A percentile compares a stretch with the other conserved stretches of the same genome.
phyloP scores from a whole-genome alignment of 1,140 invertebrate species.

The Trichonephila clavata region DNA sequence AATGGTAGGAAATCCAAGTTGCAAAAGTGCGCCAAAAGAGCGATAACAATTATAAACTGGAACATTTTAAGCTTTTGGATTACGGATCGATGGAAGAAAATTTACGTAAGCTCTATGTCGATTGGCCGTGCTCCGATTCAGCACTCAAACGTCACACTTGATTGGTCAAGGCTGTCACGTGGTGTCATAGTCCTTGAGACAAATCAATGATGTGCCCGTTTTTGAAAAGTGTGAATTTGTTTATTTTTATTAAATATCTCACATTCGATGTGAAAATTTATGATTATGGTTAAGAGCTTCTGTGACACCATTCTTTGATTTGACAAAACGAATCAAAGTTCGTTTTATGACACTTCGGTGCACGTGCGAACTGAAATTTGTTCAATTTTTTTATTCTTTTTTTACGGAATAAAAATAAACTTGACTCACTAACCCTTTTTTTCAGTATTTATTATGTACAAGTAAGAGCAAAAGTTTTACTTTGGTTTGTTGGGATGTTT shows the following conservation, averaged over 20 bases:
- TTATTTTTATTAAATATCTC: not conserved
- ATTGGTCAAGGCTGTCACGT: conserved; percentile 73
- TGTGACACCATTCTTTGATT: conserved; percentile 21
- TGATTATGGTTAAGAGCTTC: not conserved
- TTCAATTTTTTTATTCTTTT: not conserved
- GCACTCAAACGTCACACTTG: conserved; percentile 36
- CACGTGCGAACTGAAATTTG: conserved; percentile 5
- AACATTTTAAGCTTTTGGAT: not conserved
- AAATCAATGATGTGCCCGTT: conserved; percentile 67
- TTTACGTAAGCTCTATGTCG: conserved; percentile 42
- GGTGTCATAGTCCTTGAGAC: conserved; percentile 60
- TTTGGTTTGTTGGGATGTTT: too few species aligned
- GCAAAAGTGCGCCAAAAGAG: not conserved
- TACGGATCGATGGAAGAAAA: conserved; percentile 39
- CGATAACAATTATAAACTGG: not conserved
- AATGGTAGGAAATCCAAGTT: not conserved
- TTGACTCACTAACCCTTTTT: conserved; percentile 19
- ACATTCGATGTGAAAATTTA: conserved; percentile 15
- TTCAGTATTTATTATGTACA: not conserved
- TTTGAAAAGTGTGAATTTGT: conserved; percentile 43
- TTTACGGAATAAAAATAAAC: not conserved
- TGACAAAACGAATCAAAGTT: conserved; percentile 25
- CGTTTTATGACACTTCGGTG: not conserved
- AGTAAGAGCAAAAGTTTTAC: too few species aligned
- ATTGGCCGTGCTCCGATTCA: conserved; percentile 48